phyloP scores from a whole-genome alignment of 1,140 invertebrate genomes.

The Chrysomallon squamiferum region DNA sequence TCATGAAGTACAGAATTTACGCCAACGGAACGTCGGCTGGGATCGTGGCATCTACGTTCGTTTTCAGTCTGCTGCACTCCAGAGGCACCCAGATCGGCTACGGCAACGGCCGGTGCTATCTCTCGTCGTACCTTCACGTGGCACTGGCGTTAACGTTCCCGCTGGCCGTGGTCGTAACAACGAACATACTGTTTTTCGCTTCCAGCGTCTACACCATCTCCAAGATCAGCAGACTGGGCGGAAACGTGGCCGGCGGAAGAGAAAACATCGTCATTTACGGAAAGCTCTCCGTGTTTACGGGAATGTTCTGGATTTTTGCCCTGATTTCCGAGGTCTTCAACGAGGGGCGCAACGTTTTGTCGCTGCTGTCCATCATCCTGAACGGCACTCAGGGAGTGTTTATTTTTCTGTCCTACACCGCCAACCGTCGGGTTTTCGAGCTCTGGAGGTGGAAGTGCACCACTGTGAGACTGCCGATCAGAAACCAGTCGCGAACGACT shows the following conservation, averaged over 20 bases:
- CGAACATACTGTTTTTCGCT: constrained; percentile 26
- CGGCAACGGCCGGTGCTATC: constrained; percentile 20
- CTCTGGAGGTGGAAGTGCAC: not conserved
- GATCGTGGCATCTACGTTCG: not conserved
- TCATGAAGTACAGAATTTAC: not conserved
- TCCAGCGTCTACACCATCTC: constrained; percentile 9
- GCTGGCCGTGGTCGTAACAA: constrained; percentile 7
- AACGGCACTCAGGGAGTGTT: constrained; percentile 70
- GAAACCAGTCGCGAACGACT: no score
- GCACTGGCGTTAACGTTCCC: constrained; percentile 17
- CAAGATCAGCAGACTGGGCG: not conserved
- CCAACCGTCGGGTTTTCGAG: constrained; percentile 14
- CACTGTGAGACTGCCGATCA: no score
- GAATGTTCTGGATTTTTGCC: constrained; percentile 68
- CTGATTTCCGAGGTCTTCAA: constrained; percentile 65
- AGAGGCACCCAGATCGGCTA: constrained; percentile 11
- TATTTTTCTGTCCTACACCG: constrained; percentile 69
- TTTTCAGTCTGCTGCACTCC: constrained; percentile 3
- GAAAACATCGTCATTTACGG: constrained; percentile 20
- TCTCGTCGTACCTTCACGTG: constrained; percentile 11
- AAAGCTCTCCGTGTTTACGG: constrained; percentile 60
- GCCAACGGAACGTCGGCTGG: not conserved
- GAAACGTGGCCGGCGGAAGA: not conserved
- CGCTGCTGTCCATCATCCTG: constrained; percentile 63
- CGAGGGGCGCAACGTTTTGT: constrained; percentile 62